Evolutionary conservation across 2,113 vertebrate genomes (phyloP).

Genomic region (Daboia siamensis): DNA sequence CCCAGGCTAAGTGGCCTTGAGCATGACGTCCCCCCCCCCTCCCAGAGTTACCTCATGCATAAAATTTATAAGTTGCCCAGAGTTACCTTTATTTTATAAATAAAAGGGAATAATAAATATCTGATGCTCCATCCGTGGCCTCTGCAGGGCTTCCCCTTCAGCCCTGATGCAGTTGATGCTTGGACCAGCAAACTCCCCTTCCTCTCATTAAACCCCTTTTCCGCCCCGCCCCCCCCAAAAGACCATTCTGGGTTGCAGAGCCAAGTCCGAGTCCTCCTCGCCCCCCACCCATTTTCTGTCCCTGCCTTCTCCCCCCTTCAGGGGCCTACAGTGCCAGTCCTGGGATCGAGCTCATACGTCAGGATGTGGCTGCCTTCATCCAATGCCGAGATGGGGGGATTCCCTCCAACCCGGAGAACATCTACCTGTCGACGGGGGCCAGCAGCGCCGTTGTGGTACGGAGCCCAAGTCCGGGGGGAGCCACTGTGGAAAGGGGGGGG

Average conservation of each 20-base stretch:
- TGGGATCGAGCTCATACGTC: slow-evolving; percentile 78
- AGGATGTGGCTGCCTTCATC: slow-evolving; percentile 81
- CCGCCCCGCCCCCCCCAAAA: background rate
- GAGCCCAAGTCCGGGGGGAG: background rate
- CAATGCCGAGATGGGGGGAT: slow-evolving; percentile 81
- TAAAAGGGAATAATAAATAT: too few species aligned
- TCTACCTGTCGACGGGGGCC: slow-evolving; percentile 88
- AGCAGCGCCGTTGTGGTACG: slow-evolving; percentile 84
- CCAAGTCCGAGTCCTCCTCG: background rate
- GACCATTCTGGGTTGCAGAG: background rate
- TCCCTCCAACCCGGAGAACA: slow-evolving; percentile 73
- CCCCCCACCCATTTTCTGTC: background rate
- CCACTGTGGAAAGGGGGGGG: too few species aligned
- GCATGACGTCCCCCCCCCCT: background rate
- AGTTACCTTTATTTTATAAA: too few species aligned
- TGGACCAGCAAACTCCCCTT: background rate
- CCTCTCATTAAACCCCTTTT: too few species aligned
- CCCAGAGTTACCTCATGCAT: too few species aligned
- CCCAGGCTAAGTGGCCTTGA: background rate
- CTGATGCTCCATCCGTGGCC: too few species aligned
- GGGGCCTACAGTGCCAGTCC: slow-evolving; percentile 86
- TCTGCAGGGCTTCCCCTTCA: too few species aligned
- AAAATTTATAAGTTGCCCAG: too few species aligned
- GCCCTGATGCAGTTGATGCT: too few species aligned
- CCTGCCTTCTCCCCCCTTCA: slow-evolving; percentile 35